A percentile compares a stretch with the other conserved stretches of the same genome.
These are phyloP conservation scores for Syndactyla subalaris DNA, from an alignment of 2,797 vertebrate genomes.

Conservation along the genomic window DNA sequence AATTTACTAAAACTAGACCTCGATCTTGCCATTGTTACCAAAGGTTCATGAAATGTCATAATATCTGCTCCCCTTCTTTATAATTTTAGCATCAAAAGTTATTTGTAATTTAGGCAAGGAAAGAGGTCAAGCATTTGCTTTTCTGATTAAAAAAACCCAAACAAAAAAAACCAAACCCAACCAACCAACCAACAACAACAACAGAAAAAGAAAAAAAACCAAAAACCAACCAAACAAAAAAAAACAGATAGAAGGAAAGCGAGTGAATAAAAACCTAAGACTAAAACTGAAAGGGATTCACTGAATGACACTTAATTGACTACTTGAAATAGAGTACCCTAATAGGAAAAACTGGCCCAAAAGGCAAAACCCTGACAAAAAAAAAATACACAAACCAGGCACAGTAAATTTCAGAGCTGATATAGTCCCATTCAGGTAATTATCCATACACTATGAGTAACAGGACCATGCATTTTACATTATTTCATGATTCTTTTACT, in stretches of 20 bases:
- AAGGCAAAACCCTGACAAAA: background rate
- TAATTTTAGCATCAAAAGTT: background rate
- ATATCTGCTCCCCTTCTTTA: background rate
- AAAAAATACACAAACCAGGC: background rate
- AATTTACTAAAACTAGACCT: background rate
- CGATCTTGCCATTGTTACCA: background rate
- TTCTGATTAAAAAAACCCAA: background rate
- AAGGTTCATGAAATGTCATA: background rate
- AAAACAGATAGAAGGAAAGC: background rate
- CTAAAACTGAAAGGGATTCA: background rate
- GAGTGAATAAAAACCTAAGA: background rate
- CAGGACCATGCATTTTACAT: background rate
- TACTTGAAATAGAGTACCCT: background rate
- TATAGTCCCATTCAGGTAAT: background rate
- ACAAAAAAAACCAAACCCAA: too few relatives aligned
- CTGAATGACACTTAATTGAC: background rate
- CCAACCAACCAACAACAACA: background rate
- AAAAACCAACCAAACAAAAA: too few relatives aligned
- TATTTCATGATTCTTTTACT: background rate
- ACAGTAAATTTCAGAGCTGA: background rate
- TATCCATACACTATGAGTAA: background rate
- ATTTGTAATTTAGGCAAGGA: background rate
- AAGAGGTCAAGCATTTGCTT: background rate
- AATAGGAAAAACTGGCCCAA: background rate
- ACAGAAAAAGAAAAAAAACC: background rate